Conservation (phyloP, 2,888 invertebrate genomes). For the Ctena decussata region DNA sequence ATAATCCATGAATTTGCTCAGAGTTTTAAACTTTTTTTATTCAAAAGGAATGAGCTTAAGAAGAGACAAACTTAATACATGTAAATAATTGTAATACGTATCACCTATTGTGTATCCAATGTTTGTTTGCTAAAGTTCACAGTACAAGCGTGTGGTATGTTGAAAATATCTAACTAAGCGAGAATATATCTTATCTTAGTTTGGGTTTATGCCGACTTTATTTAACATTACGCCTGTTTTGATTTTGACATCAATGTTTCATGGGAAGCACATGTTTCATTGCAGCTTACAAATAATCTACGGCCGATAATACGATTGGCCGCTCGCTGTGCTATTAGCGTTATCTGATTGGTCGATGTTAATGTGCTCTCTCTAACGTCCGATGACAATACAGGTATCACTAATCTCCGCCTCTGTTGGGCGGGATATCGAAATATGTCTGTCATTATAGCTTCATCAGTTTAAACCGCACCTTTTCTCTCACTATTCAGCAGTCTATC, state of each 20-base stretch:
- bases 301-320: constrained; percentile 55
- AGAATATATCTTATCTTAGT: constrained; percentile 62
- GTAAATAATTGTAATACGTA: neutral
- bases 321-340: constrained; percentile 15
- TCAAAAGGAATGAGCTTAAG: too few species aligned
- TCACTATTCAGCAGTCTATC: neutral
- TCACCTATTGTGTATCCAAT: neutral
- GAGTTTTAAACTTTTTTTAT: too few species aligned
- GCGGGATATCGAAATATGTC: constrained; percentile 14
- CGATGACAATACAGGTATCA: constrained; percentile 27
- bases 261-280: constrained; percentile 53
- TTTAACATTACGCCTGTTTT: constrained; percentile 61
- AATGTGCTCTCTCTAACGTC: constrained; percentile 38
- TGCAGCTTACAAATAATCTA: constrained; percentile 50
- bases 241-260: constrained; percentile 63
- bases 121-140: neutral
- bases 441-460: neutral
- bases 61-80: too few species aligned
- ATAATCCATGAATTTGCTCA: too few species aligned
- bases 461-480: neutral
- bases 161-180: constrained; percentile 43
- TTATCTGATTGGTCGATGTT: constrained; percentile 52
- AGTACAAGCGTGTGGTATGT: neutral
- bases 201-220: constrained; percentile 51
- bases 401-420: constrained; percentile 37